A percentile compares a stretch with the other conserved stretches of the same genome.
Evolutionary conservation across 2,797 vertebrate genomes (phyloP).

Genomic region (Crenichthys baileyi): DNA sequence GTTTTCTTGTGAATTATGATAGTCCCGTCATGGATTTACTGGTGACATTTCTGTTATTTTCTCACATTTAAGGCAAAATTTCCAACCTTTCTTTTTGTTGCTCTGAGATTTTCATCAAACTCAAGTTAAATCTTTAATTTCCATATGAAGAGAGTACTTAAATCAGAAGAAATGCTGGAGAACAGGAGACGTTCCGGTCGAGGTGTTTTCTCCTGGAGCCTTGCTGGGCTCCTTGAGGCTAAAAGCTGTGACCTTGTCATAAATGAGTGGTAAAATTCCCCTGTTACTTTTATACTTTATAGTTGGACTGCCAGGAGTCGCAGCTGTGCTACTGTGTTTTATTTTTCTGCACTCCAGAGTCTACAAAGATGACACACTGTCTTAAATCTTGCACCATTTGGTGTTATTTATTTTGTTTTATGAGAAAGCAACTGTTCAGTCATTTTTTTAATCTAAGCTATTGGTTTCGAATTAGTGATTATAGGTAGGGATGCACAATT

Average conservation of each 20-base stretch:
- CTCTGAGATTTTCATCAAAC: neutral
- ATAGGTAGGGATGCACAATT: neutral
- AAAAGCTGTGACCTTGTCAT: conserved; percentile 50
- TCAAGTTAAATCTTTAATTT: neutral
- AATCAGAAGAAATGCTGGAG: neutral
- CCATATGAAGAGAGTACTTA: neutral
- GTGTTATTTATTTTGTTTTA: neutral
- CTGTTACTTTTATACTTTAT: conserved; percentile 9
- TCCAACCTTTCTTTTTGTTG: too few species aligned
- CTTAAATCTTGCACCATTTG: neutral
- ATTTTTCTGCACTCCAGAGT: neutral
- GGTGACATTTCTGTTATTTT: neutral
- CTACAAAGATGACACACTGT: neutral
- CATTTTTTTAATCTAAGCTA: neutral
- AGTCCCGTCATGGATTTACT: neutral
- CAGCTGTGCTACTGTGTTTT: conserved; percentile 4
- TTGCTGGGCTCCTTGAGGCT: conserved; percentile 40
- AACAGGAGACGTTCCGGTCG: neutral
- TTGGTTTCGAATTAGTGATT: neutral
- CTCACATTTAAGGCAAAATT: neutral
- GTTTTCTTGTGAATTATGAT: neutral
- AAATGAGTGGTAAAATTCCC: conserved; percentile 30
- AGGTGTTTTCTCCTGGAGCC: conserved; percentile 46
- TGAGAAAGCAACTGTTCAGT: neutral
- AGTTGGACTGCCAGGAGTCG: neutral